Conservation (phyloP, 2,888 invertebrate species). For the Cephus pulcher region DNA sequence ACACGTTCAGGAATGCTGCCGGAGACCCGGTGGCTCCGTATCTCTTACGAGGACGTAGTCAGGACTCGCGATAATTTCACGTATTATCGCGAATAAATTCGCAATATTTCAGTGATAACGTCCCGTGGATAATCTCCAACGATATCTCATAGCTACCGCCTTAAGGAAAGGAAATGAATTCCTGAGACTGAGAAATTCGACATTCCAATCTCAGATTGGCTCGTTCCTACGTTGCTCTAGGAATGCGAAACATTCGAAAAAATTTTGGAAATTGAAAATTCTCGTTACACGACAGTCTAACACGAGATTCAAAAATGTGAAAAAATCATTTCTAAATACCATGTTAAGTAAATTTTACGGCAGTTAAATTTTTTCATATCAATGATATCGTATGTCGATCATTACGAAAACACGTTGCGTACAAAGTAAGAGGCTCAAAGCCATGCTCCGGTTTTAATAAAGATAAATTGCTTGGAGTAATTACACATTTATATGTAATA, state of each 20-base stretch:
- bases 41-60: conserved; percentile 1
- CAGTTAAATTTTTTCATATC: background rate
- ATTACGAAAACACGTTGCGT: conserved; percentile 29
- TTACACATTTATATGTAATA: conserved; percentile 49
- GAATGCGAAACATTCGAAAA: background rate
- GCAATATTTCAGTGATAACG: conserved; percentile 33
- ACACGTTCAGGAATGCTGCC: conserved; percentile 34
- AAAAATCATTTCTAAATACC: background rate
- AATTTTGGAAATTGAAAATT: background rate
- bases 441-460: conserved; percentile 34
- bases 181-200: background rate
- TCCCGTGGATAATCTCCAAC: conserved; percentile 15
- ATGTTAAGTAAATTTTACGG: background rate
- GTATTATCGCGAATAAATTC: conserved; percentile 32
- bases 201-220: background rate
- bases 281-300: background rate
- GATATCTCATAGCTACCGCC: background rate
- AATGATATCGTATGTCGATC: background rate
- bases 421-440: conserved; percentile 39
- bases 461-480: conserved; percentile 45
- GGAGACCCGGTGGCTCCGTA: conserved; percentile 16
- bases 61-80: conserved; percentile 21
- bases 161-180: background rate
- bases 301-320: background rate
- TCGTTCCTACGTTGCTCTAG: background rate